phyloP scores from a whole-genome alignment of 2,888 invertebrate genomes.

The Pelosia muscerda region DNA sequence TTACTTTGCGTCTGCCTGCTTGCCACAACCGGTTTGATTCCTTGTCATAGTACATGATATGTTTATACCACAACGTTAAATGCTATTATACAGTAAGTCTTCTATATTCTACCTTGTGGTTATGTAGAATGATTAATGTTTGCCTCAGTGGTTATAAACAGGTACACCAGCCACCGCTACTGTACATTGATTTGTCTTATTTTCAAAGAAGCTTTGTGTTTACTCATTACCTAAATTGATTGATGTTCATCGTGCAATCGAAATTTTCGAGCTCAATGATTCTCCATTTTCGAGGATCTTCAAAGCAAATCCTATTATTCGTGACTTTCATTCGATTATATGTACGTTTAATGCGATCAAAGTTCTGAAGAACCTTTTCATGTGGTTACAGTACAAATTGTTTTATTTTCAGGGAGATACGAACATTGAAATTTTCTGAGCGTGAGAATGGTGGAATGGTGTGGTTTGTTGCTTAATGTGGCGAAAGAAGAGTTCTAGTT shows the following conservation, averaged over 20 bases:
- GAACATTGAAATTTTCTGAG: not conserved
- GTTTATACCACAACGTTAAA: not conserved
- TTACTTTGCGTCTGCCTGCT: no score
- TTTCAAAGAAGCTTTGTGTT: slow-evolving; percentile 7
- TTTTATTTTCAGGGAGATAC: not conserved
- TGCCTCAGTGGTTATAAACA: not conserved
- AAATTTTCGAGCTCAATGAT: slow-evolving; percentile 3
- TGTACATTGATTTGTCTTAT: slow-evolving; percentile 4
- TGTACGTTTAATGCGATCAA: not conserved
- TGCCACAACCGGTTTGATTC: not conserved
- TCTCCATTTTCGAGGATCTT: slow-evolving; percentile 7
- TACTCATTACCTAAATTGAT: not conserved
- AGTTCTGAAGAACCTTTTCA: slow-evolving; percentile 1
- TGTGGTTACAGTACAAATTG: not conserved
- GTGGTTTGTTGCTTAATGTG: not conserved
- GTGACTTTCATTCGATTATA: not conserved
- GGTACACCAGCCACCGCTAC: not conserved
- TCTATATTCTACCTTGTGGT: not conserved
- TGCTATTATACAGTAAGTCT: not conserved
- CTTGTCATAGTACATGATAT: not conserved
- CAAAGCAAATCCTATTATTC: not conserved
- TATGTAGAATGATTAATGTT: not conserved
- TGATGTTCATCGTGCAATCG: not conserved
- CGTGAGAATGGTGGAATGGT: not conserved
- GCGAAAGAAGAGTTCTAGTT: not conserved